Evolutionary conservation across 2,113 vertebrate genomes (phyloP).

Genomic region (Galemys pyrenaicus): DNA sequence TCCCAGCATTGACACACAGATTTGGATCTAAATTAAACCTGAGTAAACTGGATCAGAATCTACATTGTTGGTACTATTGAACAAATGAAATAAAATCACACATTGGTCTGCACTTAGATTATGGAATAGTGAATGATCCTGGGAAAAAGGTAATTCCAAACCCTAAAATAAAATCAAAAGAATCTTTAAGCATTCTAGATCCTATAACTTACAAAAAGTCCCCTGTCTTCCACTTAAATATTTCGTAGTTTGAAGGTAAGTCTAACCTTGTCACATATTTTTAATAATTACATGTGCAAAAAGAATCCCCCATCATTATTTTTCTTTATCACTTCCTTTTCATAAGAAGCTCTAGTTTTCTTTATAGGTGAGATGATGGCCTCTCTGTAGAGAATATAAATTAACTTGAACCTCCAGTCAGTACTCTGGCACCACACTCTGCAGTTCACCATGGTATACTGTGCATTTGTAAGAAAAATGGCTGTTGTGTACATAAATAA

Average conservation of each 20-base stretch:
- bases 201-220: neutral
- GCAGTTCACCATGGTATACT: neutral
- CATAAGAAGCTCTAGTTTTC: neutral
- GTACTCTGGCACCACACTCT: neutral
- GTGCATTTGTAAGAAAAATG: neutral
- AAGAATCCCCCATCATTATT: neutral
- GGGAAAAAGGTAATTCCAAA: neutral
- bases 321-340: neutral
- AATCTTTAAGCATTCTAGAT: neutral
- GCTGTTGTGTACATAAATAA: neutral
- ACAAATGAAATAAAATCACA: neutral
- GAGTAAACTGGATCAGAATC: no score
- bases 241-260: neutral
- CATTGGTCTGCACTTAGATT: neutral
- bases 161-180: neutral
- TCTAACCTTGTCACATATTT: neutral
- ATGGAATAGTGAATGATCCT: neutral
- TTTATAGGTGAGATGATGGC: neutral
- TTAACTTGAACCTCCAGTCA: neutral
- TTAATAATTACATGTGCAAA: neutral
- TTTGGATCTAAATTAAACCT: neutral
- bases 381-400: neutral
- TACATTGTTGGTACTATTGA: neutral
- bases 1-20: neutral
- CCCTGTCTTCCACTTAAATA: neutral